phyloP scores from a whole-genome alignment of 2,888 invertebrate species.

The Digitonthophagus gazella region DNA sequence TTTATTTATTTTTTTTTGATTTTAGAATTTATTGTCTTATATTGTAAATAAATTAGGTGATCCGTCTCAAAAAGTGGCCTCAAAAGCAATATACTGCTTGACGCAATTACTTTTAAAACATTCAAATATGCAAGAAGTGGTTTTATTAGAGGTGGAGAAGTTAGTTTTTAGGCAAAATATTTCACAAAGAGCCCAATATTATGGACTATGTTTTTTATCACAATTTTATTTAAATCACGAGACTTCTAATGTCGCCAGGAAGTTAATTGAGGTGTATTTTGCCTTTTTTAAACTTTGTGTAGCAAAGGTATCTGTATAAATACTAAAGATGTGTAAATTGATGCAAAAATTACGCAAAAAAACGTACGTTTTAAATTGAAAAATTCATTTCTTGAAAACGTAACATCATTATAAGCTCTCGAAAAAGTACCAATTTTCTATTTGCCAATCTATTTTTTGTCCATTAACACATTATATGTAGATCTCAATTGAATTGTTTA shows the following conservation, averaged over 20 bases:
- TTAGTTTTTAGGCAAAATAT: slow-evolving; percentile 84
- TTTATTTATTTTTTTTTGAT: slow-evolving; percentile 8
- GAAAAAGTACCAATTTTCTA: too few species aligned
- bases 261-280: slow-evolving; percentile 88
- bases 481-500: too few species aligned
- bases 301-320: slow-evolving; percentile 63
- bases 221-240: slow-evolving; percentile 76
- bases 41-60: slow-evolving; percentile 96
- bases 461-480: too few species aligned
- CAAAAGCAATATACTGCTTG: slow-evolving; percentile 83
- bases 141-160: slow-evolving; percentile 85
- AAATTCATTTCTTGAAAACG: neutral
- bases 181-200: slow-evolving; percentile 83
- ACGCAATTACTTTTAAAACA: slow-evolving; percentile 79
- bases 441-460: too few species aligned
- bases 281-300: slow-evolving; percentile 92
- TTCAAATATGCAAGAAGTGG: slow-evolving; percentile 88
- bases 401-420: too few species aligned
- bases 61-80: slow-evolving; percentile 82
- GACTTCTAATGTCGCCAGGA: slow-evolving; percentile 74
- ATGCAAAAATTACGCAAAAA: too few species aligned
- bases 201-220: slow-evolving; percentile 87
- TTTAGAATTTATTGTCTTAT: slow-evolving; percentile 69
- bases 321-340: too few species aligned
- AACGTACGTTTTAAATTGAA: slow-evolving; percentile 5